phyloP scores from a whole-genome alignment of 2,888 invertebrate species.

The Boloria euphrosyne region DNA sequence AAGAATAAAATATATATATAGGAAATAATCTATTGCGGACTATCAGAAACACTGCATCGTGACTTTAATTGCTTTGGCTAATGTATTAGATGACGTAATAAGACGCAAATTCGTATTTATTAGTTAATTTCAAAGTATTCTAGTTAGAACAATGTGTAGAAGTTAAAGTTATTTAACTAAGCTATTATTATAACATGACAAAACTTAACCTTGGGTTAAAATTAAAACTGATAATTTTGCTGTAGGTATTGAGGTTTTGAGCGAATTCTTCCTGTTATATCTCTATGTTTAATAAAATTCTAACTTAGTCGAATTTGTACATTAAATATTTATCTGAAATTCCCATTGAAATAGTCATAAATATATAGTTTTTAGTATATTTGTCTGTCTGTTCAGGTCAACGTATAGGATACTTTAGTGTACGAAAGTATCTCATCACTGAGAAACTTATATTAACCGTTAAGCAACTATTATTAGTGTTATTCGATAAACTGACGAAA shows the following conservation, averaged over 20 bases:
- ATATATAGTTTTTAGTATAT: no score
- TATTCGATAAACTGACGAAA: not conserved
- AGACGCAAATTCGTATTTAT: constrained; percentile 2
- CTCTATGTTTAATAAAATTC: no score
- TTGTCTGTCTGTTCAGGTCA: no score
- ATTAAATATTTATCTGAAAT: no score
- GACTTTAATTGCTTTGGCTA: constrained; percentile 16
- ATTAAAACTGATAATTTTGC: not conserved
- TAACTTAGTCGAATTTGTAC: no score
- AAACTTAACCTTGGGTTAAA: constrained; percentile 9
- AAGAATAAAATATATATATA: not conserved
- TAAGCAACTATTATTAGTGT: no score
- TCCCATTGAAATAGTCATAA: no score
- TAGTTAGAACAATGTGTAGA: not conserved
- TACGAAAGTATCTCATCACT: no score
- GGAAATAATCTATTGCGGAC: not conserved
- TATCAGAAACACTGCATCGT: constrained; percentile 13
- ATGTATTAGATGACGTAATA: constrained; percentile 11
- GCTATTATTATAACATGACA: constrained; percentile 3
- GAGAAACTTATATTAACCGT: no score
- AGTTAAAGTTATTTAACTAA: constrained; percentile 2
- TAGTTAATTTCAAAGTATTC: constrained; percentile 2
- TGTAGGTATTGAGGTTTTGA: no score
- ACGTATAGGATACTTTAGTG: no score
- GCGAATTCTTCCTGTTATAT: not conserved